Evolutionary conservation across 1,140 invertebrate genomes (phyloP), one percentile per base, ranked within the genome.

Genomic region (Rhizoglyphus robini): DNA sequence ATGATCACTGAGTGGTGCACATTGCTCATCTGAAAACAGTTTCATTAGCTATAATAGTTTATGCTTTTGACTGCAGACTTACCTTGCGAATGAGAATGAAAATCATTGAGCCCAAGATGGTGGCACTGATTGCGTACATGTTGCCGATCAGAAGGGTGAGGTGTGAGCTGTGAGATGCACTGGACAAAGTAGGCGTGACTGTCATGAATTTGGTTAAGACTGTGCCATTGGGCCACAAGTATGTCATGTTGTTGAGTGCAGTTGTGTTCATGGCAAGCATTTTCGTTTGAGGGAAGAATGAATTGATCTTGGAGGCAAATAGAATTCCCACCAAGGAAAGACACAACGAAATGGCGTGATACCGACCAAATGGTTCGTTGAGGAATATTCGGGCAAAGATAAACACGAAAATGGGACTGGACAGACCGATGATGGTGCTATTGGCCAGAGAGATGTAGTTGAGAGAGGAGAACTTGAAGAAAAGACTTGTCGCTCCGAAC

Each of bases 1-100:
- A 91, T 88, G 23, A 90, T 88, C 8, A 91, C 87, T 67, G 87
- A 88, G 74, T 88, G 90, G 77, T 91, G 88, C 48, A 91, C 79
- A 1, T 83, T 85, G 75, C 91, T 92, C 2, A 63, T 54, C 61
- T 63, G 23, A 63, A 4, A 4, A 58, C 5, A 18, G 36, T 20
- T 25, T 41, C 8, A 41, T 41, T 41, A 41, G 18, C 8, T 41
- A 11, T 41, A 41, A 27, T 46, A 60, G 4, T 34, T 34, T 34
- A 20, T 59, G 57, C 18, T 41, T 41, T 41, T 11, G 18, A 41
- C 18, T 41, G 8, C 36, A 41, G 18, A 41, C 18, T 27, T 46
- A 94, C 78, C 13, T 88, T 86, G 67, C 90, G 79, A 36, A 94
- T 76, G 48, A 92, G 74, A 41, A 94, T 85, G 74, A 90, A 91